Base-by-base conservation (phyloP, 2,888 invertebrate genomes). In the Pinctada fucata region DNA sequence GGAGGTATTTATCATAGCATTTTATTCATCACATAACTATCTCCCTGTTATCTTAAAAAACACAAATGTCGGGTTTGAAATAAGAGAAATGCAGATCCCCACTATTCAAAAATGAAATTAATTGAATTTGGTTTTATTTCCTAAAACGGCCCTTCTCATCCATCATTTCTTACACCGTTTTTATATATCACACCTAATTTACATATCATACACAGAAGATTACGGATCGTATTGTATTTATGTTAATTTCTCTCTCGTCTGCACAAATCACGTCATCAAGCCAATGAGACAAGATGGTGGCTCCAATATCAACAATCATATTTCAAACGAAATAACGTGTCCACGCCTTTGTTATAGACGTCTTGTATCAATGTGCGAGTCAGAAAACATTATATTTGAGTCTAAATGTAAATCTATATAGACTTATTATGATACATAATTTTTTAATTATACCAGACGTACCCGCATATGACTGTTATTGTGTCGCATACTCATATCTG, bases 51-150 rank as follows among this genome's bases (percentile, higher is more conserved):
- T 58, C 6, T 10, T 10, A 13, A 58, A 58, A 58, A 58, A 58
- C 58, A 58, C 58, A 58, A 58, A 58, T 58, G 58, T 58, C 58
- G 58, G 58, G 58, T 10, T 58, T 58, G 58, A 58, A 58, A 58
- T 58, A 58, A 58, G 58, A 58, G 58, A 58, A 58, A 58, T 58
- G 58, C 58, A 58, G 58, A 58, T 58, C 58, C 58, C 58, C 8
- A 58, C 31, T 31, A 58, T 58, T 58, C 58, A 58, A 10, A 58
- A 58, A 58, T 58, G 13, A 58, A 10, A 58, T 58, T 58, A 58
- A 58, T 58, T 58, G 58, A 58, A 58, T 58, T 58, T 58, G 8
- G 58, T 58, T 58, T 58, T 58, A 58, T 58, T 58, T 58, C 58
- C 58, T 10, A 13, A 10, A 10, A 58, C 58, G 58, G 8, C 6